Evolutionary conservation across 30 jellyfish, hydroid and myxozoan species (phyloP).

Genomic region (Mastigias papua): DNA sequence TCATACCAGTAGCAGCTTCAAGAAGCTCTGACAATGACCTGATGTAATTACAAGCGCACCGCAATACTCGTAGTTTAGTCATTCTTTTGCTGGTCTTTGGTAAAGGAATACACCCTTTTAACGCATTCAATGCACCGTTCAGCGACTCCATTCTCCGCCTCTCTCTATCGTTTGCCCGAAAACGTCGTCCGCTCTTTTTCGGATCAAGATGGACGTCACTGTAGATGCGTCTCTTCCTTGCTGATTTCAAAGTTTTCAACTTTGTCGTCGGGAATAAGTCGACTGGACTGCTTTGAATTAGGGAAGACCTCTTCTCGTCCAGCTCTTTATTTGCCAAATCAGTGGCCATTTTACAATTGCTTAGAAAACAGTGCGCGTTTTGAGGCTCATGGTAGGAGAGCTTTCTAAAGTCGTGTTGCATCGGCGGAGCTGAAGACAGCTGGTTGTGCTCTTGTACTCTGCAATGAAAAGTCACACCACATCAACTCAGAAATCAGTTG

Average conservation of each 20-base stretch:
- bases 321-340: conserved; percentile 43
- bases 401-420: neutral
- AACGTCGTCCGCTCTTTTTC: conserved; percentile 92
- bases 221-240: conserved; percentile 82
- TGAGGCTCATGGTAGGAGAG: neutral
- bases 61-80: conserved; percentile 83
- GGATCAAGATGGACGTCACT: conserved; percentile 88
- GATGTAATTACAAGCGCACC: conserved; percentile 88
- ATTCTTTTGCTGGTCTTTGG: conserved; percentile 75
- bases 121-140: conserved; percentile 89
- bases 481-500: neutral
- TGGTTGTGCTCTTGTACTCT: neutral
- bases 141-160: conserved; percentile 92
- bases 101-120: conserved; percentile 89
- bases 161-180: conserved; percentile 96
- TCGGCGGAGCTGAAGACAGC: neutral
- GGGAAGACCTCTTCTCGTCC: conserved; percentile 54
- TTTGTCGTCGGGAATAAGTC: conserved; percentile 24
- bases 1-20: conserved; percentile 38
- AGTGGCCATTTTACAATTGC: conserved; percentile 8
- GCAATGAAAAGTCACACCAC: neutral
- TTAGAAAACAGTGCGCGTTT: neutral
- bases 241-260: conserved; percentile 4
- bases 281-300: conserved; percentile 25
- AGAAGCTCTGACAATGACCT: conserved; percentile 75